Base-by-base conservation (phyloP, 2,113 vertebrate genomes). In the Muntiacus muntjak region DNA sequence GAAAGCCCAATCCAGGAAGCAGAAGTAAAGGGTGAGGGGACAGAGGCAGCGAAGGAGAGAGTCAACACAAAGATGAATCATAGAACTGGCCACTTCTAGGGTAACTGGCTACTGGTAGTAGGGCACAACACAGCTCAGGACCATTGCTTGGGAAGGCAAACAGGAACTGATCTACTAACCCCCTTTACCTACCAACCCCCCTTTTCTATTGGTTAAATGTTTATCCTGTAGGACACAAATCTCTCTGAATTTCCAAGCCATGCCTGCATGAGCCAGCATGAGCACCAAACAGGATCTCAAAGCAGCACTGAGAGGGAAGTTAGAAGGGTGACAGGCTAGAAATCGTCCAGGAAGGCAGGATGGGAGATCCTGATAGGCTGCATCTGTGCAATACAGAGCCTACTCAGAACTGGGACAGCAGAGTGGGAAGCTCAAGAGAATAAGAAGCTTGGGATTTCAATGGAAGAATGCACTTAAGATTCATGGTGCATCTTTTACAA, bases 261-360 rank as follows among this genome's bases (percentile, higher is more conserved):
- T 33, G 16, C 45, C 12, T 30, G 45, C 1, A 3, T 36, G 26
- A 57, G 60, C 0, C 7, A 89, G 23, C 43, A 8, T 5, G 26
- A 7, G 14, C 0, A 3, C 19, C 83, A 33, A 45, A 52, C 8
- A 21, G n/a, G 12, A 3, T 21, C 11, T 36, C 23, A 15, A 36
- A 0, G 14, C 25, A 19, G 30, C 71, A 7, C 10, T n/a, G 83
- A n/a, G 28, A 87, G 5, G 23, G 36, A 15, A 26, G 2, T 16
- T 33, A 25, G 0, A 2, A 2, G 55, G 45, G 33, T 13, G 17
- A 17, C 10, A 3, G 16, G 28, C 1, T 9, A 25, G n/a, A 25
- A 3, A 2, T 2, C 0, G 1, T 8, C 28, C n/a, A 11, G 1
- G n/a, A 23, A 40, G 28, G 15, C 23, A 36, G 10, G 81, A 33